Evolutionary conservation across 2,888 invertebrate genomes (phyloP).

Genomic region (Caenorhabditis macrosperma): DNA sequence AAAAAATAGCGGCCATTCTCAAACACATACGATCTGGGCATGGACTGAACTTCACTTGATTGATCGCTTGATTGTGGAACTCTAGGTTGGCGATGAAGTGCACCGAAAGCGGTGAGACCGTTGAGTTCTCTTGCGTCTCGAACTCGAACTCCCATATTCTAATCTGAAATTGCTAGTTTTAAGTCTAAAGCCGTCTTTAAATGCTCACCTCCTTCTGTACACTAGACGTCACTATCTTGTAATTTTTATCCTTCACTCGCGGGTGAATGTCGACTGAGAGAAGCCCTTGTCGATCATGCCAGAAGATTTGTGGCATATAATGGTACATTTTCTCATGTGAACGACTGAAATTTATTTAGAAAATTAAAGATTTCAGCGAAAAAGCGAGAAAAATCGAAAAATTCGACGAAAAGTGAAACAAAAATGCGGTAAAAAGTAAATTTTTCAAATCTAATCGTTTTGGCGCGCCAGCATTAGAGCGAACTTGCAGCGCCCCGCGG

Average conservation of each 20-base stretch:
- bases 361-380: background rate
- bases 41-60: conserved; percentile 94
- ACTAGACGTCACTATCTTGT: conserved; percentile 74
- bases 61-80: conserved; percentile 93
- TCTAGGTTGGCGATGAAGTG: conserved; percentile 91
- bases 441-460: background rate
- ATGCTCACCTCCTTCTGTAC: conserved; percentile 73
- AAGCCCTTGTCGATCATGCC: conserved; percentile 75
- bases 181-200: background rate
- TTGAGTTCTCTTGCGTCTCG: conserved; percentile 38
- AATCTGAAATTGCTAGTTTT: conserved; percentile 57
- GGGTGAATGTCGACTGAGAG: conserved; percentile 73
- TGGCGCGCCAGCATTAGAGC: background rate
- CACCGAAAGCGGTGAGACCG: conserved; percentile 60
- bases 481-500: background rate
- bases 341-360: background rate
- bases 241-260: conserved; percentile 38
- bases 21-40: conserved; percentile 79
- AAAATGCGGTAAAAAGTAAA: background rate
- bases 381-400: background rate
- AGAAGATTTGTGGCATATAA: conserved; percentile 77
- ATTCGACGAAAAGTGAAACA: background rate
- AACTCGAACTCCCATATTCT: conserved; percentile 77
- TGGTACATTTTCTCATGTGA: conserved; percentile 69
- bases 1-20: background rate